Percentiles rank a stretch among this genome's conserved stretches.
Conservation (phyloP, 2,113 vertebrate species). For the Rattus norvegicus region DNA sequence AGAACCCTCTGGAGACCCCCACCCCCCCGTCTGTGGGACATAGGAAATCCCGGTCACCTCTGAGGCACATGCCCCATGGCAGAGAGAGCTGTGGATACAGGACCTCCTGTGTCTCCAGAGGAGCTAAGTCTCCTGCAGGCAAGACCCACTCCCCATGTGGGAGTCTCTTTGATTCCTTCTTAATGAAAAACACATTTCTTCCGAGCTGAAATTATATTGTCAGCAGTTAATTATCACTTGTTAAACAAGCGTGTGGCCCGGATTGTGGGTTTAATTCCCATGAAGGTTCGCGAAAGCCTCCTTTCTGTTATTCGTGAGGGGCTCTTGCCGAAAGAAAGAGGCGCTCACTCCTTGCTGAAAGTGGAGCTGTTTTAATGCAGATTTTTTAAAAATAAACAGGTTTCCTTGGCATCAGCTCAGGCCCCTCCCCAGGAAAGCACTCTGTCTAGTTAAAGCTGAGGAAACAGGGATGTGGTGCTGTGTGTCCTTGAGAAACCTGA, state of each 20-base stretch:
- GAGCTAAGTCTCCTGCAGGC: neutral
- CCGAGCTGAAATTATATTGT: conserved; percentile 81
- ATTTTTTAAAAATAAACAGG: conserved; percentile 73
- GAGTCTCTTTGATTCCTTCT: conserved; percentile 74
- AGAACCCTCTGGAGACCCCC: neutral
- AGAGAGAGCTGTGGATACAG: neutral
- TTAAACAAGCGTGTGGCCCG: conserved; percentile 73
- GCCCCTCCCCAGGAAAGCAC: conserved; percentile 10
- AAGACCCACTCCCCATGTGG: neutral
- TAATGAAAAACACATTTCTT: conserved; percentile 80
- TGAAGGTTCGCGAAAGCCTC: conserved; percentile 59
- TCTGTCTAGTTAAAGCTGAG: conserved; percentile 17
- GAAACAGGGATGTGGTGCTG: neutral
- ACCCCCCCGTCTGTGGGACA: neutral
- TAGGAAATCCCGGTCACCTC: neutral
- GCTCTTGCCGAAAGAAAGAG: conserved; percentile 37
- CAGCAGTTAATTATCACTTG: conserved; percentile 88
- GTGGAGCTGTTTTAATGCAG: conserved; percentile 56
- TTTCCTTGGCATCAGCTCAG: conserved; percentile 57
- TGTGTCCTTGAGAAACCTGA: neutral
- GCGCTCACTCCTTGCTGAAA: conserved; percentile 53
- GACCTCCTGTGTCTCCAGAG: neutral
- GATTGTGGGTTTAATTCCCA: conserved; percentile 77
- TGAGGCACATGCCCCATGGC: neutral
- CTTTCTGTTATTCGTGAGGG: conserved; percentile 61